Percentiles rank a stretch among this genome's conserved stretches.
phyloP scores from a whole-genome alignment of 1,140 invertebrate species.

The Penaeus vannamei region DNA sequence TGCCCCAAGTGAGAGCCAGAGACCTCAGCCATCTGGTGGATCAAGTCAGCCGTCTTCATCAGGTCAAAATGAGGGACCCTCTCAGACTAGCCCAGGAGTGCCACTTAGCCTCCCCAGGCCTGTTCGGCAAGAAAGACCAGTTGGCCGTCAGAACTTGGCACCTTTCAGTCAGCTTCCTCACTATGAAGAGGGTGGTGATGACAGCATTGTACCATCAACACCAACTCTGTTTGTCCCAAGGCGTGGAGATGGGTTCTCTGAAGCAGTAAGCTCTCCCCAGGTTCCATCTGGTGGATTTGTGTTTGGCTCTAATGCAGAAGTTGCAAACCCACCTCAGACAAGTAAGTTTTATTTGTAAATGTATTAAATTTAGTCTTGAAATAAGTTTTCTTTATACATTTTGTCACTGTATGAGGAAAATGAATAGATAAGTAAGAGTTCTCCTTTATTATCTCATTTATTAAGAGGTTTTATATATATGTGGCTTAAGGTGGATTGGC shows the following conservation, averaged over 20 bases:
- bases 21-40: conserved; percentile 71
- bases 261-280: conserved; percentile 91
- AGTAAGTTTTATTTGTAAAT: conserved; percentile 44
- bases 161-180: conserved; percentile 62
- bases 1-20: conserved; percentile 70
- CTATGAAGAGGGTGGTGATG: conserved; percentile 83
- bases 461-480: conserved; percentile 66
- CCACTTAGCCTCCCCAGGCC: conserved; percentile 47
- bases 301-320: conserved; percentile 78
- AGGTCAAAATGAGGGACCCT: conserved; percentile 74
- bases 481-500: conserved; percentile 69
- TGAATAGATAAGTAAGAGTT: background rate
- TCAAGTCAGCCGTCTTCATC: conserved; percentile 69
- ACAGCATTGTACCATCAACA: conserved; percentile 91
- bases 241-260: conserved; percentile 89
- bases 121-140: conserved; percentile 50
- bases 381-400: background rate
- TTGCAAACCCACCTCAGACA: conserved; percentile 74
- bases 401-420: background rate
- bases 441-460: background rate
- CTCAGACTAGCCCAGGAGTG: conserved; percentile 42
- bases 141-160: conserved; percentile 38
- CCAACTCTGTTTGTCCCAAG: conserved; percentile 88
- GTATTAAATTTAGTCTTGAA: background rate
- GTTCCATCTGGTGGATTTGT: conserved; percentile 75